Evolutionary conservation across 2,113 vertebrate species (phyloP).

Genomic region (Camelus dromedarius): DNA sequence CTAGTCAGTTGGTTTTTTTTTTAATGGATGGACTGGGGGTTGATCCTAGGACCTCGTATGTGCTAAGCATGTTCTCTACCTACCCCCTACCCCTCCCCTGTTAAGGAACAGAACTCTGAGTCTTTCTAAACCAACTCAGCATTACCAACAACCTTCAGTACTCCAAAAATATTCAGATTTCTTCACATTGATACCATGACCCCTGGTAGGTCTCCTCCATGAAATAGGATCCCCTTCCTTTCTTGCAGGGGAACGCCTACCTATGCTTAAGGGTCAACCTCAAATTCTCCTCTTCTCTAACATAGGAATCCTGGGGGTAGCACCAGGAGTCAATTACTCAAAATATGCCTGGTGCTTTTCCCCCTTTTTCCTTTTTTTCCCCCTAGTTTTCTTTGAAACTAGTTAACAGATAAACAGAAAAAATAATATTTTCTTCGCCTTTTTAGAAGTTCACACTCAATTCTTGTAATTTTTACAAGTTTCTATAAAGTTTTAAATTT

Average conservation of each 20-base stretch:
- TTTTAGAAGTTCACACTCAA: background rate
- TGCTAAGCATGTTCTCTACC: too few relatives aligned
- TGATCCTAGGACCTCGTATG: too few relatives aligned
- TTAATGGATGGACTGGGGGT: too few relatives aligned
- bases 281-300: background rate
- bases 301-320: background rate
- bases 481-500: background rate
- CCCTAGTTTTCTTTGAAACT: background rate
- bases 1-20: background rate
- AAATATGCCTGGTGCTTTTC: background rate
- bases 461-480: background rate
- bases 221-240: background rate
- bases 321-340: background rate
- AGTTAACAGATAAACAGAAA: background rate
- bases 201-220: background rate
- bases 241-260: background rate
- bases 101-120: background rate
- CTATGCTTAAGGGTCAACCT: background rate
- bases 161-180: background rate
- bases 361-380: background rate
- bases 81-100: too few relatives aligned
- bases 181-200: background rate
- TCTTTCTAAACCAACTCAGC: background rate
- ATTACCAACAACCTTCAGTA: background rate
- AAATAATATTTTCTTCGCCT: background rate